phyloP scores from a whole-genome alignment of 2,113 vertebrate species.

The Prunella fulvescens region DNA sequence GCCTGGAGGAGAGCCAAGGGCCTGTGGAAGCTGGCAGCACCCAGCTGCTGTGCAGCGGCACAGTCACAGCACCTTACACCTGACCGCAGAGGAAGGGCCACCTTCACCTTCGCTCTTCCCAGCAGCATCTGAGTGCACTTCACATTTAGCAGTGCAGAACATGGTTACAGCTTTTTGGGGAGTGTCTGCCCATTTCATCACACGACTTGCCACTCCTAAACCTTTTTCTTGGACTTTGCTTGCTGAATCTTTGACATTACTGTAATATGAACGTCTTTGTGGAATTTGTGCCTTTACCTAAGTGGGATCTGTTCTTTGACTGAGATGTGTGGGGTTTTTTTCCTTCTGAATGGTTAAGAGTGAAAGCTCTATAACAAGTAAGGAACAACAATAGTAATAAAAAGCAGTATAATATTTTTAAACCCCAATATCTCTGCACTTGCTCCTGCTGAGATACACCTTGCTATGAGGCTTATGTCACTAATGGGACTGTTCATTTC shows the following conservation, averaged over 20 bases:
- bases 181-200: not conserved
- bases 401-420: not conserved
- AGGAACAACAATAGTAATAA: not conserved
- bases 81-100: not conserved
- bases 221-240: not conserved
- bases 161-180: not conserved
- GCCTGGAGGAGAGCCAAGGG: not conserved
- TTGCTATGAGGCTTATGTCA: not conserved
- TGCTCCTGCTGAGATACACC: not conserved
- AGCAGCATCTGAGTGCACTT: not conserved
- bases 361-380: not conserved
- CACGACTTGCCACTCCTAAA: rapidly evolving
- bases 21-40: not conserved
- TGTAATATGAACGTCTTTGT: not conserved
- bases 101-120: not conserved
- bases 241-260: not conserved
- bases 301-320: not conserved
- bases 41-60: not conserved
- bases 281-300: not conserved
- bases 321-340: not conserved
- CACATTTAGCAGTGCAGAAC: not conserved
- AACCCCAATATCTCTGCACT: not conserved
- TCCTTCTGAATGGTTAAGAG: not conserved
- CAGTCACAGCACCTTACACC: rapidly evolving
- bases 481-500: not conserved